These are phyloP conservation scores for Pseudomugil tenellus DNA, from an alignment of 2,797 vertebrate species.

Conservation along the genomic window DNA sequence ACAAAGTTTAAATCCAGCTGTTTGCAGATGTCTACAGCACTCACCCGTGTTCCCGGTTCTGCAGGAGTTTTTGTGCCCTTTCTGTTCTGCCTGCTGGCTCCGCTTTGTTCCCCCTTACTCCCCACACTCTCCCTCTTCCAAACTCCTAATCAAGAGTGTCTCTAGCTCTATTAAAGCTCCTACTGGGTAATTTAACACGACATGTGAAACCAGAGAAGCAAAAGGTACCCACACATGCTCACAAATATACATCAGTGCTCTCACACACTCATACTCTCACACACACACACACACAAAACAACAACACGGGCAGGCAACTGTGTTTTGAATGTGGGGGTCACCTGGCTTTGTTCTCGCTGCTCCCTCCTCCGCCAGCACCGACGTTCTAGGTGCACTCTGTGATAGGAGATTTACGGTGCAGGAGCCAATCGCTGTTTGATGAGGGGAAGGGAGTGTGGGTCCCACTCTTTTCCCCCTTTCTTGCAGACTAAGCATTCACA, in stretches of 20 bases:
- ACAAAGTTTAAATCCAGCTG: constrained; percentile 43
- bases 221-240: constrained; percentile 44
- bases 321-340: constrained; percentile 72
- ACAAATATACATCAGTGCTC: constrained; percentile 44
- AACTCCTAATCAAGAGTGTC: constrained; percentile 82
- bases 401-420: constrained; percentile 70
- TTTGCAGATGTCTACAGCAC: constrained; percentile 52
- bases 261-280: constrained; percentile 28
- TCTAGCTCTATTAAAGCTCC: constrained; percentile 83
- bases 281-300: constrained; percentile 11
- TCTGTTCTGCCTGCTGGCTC: constrained; percentile 44
- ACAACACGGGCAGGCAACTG: constrained; percentile 39
- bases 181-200: constrained; percentile 83
- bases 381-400: constrained; percentile 54
- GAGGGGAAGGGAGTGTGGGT: constrained; percentile 67
- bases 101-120: constrained; percentile 54
- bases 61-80: constrained; percentile 64
- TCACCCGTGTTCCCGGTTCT: constrained; percentile 67
- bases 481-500: constrained; percentile 82
- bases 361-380: constrained; percentile 54
- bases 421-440: constrained; percentile 73
- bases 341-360: constrained; percentile 64
- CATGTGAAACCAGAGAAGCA: constrained; percentile 80
- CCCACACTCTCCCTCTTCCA: constrained; percentile 69
- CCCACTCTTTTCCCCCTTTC: constrained; percentile 61